These are phyloP conservation scores for mouse (Mus musculus) DNA, from an alignment of 2,113 vertebrate genomes.

Conservation along the genomic window DNA sequence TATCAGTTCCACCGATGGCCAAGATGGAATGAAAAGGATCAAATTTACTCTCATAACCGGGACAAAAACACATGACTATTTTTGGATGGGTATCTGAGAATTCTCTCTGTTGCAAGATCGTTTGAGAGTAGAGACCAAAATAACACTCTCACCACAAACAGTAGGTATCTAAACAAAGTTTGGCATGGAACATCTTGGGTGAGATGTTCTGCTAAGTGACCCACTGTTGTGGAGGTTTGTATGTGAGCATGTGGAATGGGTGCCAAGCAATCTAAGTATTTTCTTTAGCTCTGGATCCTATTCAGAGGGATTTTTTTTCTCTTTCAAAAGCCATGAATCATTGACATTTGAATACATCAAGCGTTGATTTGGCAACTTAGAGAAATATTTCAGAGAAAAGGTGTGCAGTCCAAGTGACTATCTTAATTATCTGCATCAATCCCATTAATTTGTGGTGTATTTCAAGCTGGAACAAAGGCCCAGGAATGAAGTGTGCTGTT, in stretches of 20 bases:
- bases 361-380: slow-evolving; percentile 64
- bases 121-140: neutral
- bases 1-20: neutral
- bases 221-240: neutral
- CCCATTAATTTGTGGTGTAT: slow-evolving; percentile 77
- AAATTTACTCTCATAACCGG: neutral
- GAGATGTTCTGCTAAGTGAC: neutral
- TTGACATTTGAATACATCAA: slow-evolving; percentile 64
- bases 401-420: slow-evolving; percentile 49
- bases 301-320: slow-evolving; percentile 30
- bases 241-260: neutral
- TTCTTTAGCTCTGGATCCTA: slow-evolving; percentile 60
- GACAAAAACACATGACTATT: neutral
- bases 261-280: slow-evolving; percentile 40
- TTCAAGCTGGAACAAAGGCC: slow-evolving; percentile 80
- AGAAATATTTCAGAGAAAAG: slow-evolving; percentile 58
- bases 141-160: neutral
- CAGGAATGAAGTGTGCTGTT: slow-evolving; percentile 62
- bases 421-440: slow-evolving; percentile 70
- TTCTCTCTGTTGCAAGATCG: neutral
- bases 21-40: neutral
- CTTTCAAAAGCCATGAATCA: slow-evolving; percentile 61
- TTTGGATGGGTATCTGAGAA: neutral
- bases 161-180: neutral
- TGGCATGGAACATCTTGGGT: neutral